A percentile compares a stretch with the other conserved stretches of the same genome.
Conservation (phyloP, 2,888 invertebrate species). For the Megaustenia siamemsis region DNA sequence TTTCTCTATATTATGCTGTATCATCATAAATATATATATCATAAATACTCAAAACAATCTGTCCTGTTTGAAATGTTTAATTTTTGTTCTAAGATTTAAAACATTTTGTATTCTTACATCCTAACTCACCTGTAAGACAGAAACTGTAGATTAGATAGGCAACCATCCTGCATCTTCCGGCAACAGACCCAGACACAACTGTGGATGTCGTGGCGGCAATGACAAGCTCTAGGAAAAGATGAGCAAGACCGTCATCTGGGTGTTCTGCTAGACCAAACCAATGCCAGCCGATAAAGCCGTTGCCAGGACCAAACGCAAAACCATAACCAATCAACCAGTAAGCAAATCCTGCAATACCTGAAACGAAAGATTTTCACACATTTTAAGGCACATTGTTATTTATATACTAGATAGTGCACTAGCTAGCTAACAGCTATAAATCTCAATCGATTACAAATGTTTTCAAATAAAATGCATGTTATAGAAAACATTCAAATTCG, state of each 20-base stretch:
- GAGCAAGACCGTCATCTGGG: constrained; percentile 62
- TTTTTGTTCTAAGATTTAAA: no score
- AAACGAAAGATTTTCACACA: constrained; percentile 23
- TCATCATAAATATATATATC: no score
- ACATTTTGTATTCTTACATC: no score
- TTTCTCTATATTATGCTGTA: no score
- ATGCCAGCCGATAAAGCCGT: constrained; percentile 79
- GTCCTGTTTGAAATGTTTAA: no score
- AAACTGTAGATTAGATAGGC: constrained; percentile 82
- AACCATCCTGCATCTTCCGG: constrained; percentile 82
- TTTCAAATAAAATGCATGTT: no score
- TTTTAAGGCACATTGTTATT: no score
- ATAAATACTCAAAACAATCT: no score
- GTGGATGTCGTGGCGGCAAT: constrained; percentile 83
- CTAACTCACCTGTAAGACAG: constrained; percentile 81
- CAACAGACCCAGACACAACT: constrained; percentile 83
- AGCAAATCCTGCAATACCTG: constrained; percentile 69
- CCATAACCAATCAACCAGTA: constrained; percentile 73
- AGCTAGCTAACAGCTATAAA: no score
- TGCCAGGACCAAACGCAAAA: constrained; percentile 70
- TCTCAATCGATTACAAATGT: no score
- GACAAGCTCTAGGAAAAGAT: constrained; percentile 82
- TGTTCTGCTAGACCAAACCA: constrained; percentile 65
- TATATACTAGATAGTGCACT: no score
- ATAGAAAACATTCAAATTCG: no score